Conservation (phyloP, 2,888 invertebrate species). For the Invenusta paracnida region DNA sequence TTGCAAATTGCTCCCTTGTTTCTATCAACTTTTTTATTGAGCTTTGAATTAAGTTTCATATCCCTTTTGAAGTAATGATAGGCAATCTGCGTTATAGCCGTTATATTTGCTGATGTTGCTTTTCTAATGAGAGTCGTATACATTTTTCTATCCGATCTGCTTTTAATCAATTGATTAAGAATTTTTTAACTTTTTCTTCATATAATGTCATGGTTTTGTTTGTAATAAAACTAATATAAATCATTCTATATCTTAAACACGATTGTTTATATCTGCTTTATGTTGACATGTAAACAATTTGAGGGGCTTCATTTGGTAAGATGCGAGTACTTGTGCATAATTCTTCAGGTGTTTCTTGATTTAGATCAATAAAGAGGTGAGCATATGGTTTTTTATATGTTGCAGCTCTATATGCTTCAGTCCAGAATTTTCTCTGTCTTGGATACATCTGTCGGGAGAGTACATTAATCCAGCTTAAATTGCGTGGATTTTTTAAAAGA, state of each 20-base stretch:
- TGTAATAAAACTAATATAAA: neutral
- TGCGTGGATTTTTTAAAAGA: neutral
- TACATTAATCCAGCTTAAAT: neutral
- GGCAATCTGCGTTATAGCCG: conserved; percentile 12
- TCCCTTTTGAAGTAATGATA: neutral
- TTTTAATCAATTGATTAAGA: neutral
- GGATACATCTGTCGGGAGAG: neutral
- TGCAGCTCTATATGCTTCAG: neutral
- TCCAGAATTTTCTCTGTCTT: neutral
- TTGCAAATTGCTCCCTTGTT: neutral
- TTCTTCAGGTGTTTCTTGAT: neutral
- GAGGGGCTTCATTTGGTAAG: neutral
- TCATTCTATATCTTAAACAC: neutral
- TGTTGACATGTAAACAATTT: neutral
- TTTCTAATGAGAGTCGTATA: conserved; percentile 11
- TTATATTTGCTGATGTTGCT: neutral
- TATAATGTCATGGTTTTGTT: neutral
- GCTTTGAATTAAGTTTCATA: neutral
- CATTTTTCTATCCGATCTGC: neutral
- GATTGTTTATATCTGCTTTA: neutral
- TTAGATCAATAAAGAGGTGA: neutral
- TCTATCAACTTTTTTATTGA: neutral
- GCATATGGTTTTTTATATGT: neutral
- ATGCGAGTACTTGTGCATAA: neutral
- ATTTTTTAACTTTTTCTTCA: neutral